phyloP scores from a whole-genome alignment of 2,888 invertebrate genomes.

The Leptinotarsa juncta region DNA sequence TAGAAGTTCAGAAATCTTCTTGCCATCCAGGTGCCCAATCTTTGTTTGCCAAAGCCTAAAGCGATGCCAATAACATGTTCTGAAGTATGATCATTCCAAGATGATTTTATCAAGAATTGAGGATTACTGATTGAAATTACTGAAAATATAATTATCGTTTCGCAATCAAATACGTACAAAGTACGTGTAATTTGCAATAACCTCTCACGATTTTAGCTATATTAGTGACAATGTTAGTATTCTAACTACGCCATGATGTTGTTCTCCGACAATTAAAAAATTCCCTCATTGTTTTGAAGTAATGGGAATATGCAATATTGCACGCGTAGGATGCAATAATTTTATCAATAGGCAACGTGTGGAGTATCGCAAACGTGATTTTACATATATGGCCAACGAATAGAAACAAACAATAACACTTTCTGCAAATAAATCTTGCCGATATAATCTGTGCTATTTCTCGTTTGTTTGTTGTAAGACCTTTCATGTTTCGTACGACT shows the following conservation, averaged over 20 bases:
- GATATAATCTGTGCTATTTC: constrained; percentile 41
- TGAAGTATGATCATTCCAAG: not conserved
- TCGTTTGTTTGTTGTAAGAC: constrained; percentile 22
- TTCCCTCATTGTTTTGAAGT: constrained; percentile 22
- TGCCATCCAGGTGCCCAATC: no score
- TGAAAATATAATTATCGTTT: not conserved
- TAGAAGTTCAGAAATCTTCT: no score
- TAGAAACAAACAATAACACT: constrained; percentile 46
- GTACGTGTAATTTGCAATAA: constrained; percentile 20
- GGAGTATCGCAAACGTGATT: constrained; percentile 43
- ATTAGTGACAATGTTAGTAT: constrained; percentile 25
- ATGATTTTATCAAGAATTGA: not conserved
- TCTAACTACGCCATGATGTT: constrained; percentile 23
- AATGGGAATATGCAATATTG: constrained; percentile 46
- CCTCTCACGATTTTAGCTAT: constrained; percentile 25
- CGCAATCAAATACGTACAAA: not conserved
- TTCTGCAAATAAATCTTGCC: constrained; percentile 43
- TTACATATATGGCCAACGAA: constrained; percentile 47
- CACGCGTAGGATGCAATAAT: constrained; percentile 50
- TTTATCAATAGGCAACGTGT: constrained; percentile 48
- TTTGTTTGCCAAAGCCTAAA: no score
- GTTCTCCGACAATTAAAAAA: constrained; percentile 18
- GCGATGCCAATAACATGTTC: no score
- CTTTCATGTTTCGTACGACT: constrained; percentile 29
- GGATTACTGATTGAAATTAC: not conserved